Evolutionary conservation across 2,797 vertebrate species (phyloP), one percentile per base, ranked within the genome.

Genomic region (Sparus aurata): DNA sequence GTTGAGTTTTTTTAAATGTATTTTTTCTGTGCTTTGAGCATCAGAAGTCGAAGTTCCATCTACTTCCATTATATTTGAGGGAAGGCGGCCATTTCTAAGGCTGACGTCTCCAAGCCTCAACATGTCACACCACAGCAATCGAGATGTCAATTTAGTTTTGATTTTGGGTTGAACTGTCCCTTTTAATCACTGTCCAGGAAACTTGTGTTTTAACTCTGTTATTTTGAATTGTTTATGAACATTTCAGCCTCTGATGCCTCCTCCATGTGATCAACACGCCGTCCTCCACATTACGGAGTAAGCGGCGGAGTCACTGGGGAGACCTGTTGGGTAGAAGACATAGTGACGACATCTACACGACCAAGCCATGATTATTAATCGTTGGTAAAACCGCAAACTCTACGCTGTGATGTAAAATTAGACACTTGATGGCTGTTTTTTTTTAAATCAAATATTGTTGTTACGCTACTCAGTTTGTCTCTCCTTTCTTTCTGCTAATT

Each of bases 271-370:
- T 87, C 92, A 88, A 74, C 92, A 75, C 79, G 81, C 60, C 58
- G 88, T 94, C 74, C 93, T 94, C 88, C 94, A 95, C 90, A 96
- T 96, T 85, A 81, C 93, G 90, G 96, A 97, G 77, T 95, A 95
- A 92, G 86, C 75, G 77, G 82, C 85, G 2, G 17, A 65, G 46
- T 13, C 22, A n/a, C 23, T 22, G 34, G 7, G 18, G 53, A 30
- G 13, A 25, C 20, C 62, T 45, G 23, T 22, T 47, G 25, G 41
- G 71, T 34, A 18, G 30, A 67, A 22, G 62, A 68, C 38, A 16
- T 18, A 43, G 38, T 38, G 45, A 57, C 49, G 62, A 69, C 55
- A 25, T 57, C 43, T 50, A 17, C 59, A 25, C 22, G 75, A 73
- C 69, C 59, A 62, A 68, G 41, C 27, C 46, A 45, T 15, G 30